Conservation (phyloP, 2,797 vertebrate species). For the Myripristis murdjan region DNA sequence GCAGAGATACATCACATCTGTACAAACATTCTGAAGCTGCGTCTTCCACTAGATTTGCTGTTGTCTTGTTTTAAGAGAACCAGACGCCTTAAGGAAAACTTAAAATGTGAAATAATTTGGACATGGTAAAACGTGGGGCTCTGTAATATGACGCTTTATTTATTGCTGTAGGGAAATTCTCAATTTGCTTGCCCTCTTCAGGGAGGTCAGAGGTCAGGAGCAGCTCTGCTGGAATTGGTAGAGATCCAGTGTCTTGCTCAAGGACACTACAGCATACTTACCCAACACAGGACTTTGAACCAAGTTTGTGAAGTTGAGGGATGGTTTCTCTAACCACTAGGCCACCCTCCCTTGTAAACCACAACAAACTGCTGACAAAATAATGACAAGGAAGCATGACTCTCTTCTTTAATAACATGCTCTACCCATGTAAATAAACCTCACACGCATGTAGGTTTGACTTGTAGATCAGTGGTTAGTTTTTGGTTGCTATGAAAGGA, state of each 20-base stretch:
- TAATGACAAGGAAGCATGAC: not conserved
- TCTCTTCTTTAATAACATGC: not conserved
- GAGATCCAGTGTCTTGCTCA: not conserved
- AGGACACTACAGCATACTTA: not conserved
- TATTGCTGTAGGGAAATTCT: too few relatives aligned
- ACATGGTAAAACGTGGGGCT: too few relatives aligned
- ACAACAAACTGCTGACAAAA: not conserved
- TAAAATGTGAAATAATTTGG: too few relatives aligned
- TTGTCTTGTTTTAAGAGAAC: not conserved
- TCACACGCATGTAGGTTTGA: slow-evolving; percentile 15
- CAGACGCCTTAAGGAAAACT: too few relatives aligned
- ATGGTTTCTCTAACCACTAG: not conserved
- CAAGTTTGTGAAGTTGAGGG: not conserved
- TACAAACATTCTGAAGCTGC: too few relatives aligned
- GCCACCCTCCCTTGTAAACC: not conserved
- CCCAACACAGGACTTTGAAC: not conserved
- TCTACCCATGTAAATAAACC: not conserved
- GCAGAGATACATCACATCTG: too few relatives aligned
- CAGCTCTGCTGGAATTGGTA: not conserved
- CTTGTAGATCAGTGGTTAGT: slow-evolving; percentile 19
- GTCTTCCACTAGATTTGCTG: not conserved
- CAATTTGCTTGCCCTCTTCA: not conserved
- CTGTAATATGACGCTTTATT: too few relatives aligned
- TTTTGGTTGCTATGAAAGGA: slow-evolving; percentile 9
- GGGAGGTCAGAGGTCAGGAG: not conserved